Evolutionary conservation across 2,797 vertebrate species (phyloP).

Genomic region (Sebastes wilsoni): DNA sequence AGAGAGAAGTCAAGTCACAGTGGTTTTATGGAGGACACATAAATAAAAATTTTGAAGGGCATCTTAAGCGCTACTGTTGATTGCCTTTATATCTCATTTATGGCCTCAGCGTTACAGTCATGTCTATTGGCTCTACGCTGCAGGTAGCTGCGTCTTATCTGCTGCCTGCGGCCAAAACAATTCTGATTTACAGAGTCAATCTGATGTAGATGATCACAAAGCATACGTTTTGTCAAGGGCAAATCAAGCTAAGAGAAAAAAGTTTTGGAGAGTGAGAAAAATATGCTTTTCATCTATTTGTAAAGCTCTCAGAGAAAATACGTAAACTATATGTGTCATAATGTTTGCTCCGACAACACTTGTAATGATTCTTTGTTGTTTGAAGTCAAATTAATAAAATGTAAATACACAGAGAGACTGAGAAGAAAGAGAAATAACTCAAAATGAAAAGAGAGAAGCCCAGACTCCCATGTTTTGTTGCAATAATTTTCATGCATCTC

Average conservation of each 20-base stretch:
- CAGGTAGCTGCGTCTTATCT: background rate
- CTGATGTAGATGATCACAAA: background rate
- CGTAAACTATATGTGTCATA: background rate
- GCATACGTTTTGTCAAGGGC: background rate
- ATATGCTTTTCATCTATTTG: background rate
- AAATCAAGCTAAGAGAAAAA: background rate
- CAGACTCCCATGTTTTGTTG: slow-evolving; percentile 9
- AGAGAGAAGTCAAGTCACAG: background rate
- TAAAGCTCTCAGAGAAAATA: background rate
- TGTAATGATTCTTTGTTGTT: background rate
- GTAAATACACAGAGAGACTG: background rate
- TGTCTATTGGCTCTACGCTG: background rate
- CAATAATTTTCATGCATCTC: slow-evolving; percentile 43
- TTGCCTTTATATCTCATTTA: slow-evolving; percentile 27
- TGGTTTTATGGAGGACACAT: slow-evolving; percentile 15
- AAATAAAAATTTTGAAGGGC: slow-evolving; percentile 6
- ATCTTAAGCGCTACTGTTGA: background rate
- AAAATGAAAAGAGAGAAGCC: background rate
- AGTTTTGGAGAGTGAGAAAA: background rate
- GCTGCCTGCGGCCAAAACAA: slow-evolving; percentile 31
- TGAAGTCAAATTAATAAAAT: background rate
- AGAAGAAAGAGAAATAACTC: background rate
- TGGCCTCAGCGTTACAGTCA: background rate
- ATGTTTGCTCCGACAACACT: background rate
- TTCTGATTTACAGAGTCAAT: background rate